These are phyloP conservation scores for Danaus melanippus DNA, from an alignment of 1,140 invertebrate species.

Conservation along the genomic window DNA sequence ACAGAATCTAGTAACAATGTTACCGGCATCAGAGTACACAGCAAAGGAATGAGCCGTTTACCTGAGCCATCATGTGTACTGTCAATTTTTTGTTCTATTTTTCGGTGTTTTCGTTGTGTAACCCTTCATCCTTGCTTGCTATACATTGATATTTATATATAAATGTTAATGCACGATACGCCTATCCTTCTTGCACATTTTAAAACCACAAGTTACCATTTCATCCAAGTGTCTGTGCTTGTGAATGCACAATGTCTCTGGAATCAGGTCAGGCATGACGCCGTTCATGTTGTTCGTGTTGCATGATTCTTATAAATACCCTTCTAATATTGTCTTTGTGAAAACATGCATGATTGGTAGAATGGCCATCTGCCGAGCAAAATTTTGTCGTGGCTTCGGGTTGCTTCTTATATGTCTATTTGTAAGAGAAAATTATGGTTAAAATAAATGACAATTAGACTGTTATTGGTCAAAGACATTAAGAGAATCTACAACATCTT, in stretches of 20 bases:
- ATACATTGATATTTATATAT: conserved; percentile 58
- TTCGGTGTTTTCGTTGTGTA: conserved; percentile 56
- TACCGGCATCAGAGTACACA: conserved; percentile 51
- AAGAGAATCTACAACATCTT: neutral
- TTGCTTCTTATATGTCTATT: conserved; percentile 45
- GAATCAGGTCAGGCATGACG: conserved; percentile 54
- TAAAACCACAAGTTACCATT: conserved; percentile 50
- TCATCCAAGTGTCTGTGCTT: conserved; percentile 58
- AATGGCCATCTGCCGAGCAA: conserved; percentile 57
- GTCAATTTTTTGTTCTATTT: conserved; percentile 44
- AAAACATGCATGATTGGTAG: conserved; percentile 63
- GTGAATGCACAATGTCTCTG: conserved; percentile 57
- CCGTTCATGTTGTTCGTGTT: conserved; percentile 68
- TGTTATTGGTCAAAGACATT: conserved; percentile 4
- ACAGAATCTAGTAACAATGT: conserved; percentile 32
- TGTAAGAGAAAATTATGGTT: conserved; percentile 6
- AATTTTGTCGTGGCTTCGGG: conserved; percentile 50
- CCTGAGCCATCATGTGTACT: conserved; percentile 54
- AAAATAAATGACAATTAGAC: conserved; percentile 12
- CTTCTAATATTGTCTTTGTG: conserved; percentile 50
- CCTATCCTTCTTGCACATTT: conserved; percentile 62
- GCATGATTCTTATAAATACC: conserved; percentile 57
- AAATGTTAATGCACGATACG: conserved; percentile 65
- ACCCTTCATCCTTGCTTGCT: conserved; percentile 62
- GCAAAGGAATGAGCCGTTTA: conserved; percentile 60